phyloP scores from a whole-genome alignment of 2,888 invertebrate genomes.

The Atherix ibis region DNA sequence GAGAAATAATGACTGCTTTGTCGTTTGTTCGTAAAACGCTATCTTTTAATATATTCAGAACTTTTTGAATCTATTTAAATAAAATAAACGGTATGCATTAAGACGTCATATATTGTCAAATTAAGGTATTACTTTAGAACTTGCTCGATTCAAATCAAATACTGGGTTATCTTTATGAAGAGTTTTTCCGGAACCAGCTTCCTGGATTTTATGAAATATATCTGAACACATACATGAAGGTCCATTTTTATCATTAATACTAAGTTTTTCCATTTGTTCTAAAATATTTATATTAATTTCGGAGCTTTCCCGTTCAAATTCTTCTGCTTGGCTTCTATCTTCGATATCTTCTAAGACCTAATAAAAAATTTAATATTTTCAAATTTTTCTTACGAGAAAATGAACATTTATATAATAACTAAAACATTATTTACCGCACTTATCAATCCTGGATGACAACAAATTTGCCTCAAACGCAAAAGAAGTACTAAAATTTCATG shows the following conservation, averaged over 20 bases:
- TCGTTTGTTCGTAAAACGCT: constrained; percentile 40
- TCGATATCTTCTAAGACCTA: constrained; percentile 38
- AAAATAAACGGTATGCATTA: constrained; percentile 6
- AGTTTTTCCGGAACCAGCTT: constrained; percentile 40
- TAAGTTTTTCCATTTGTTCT: constrained; percentile 46
- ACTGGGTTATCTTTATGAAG: constrained; percentile 55
- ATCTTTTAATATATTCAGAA: constrained; percentile 40
- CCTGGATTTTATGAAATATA: constrained; percentile 21
- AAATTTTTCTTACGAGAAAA: constrained; percentile 34
- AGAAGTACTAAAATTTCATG: constrained; percentile 67
- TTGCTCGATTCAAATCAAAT: constrained; percentile 41
- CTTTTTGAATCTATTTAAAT: constrained; percentile 35
- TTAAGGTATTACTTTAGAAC: constrained; percentile 47
- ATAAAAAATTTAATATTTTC: constrained; percentile 13
- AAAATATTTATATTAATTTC: constrained; percentile 41
- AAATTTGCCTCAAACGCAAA: constrained; percentile 72
- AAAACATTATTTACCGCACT: constrained; percentile 35
- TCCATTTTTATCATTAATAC: constrained; percentile 29
- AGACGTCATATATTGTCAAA: too few species aligned
- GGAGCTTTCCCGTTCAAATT: constrained; percentile 29
- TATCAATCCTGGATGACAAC: constrained; percentile 77
- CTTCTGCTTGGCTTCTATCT: constrained; percentile 17
- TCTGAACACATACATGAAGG: not conserved
- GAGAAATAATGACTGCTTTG: constrained; percentile 77
- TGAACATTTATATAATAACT: constrained; percentile 22